Base-by-base conservation (phyloP, 2,888 invertebrate species). In the Dynastes hyllus region DNA sequence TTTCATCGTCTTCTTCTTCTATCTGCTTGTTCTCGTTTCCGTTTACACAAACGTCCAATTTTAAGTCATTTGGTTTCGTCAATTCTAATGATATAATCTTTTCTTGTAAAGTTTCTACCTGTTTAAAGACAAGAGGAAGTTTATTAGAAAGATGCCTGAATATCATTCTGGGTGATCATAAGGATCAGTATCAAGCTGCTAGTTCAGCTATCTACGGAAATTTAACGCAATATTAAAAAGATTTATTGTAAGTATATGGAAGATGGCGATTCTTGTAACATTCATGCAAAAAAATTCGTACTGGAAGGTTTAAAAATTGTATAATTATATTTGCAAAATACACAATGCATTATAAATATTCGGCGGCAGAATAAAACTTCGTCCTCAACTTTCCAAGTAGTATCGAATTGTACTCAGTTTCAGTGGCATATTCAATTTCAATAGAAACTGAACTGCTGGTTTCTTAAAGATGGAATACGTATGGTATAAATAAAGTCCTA, bases 91-190 rank as follows among this genome's bases (percentile, higher is more conserved):
- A 96, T 90, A 97, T 95, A 85, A 97, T 96, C 91, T 96, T 96
- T 90, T 96, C 96, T 90, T 95, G 95, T 82, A 96, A 94, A 81
- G 96, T 96, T 92, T 97, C 96, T 89, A 96, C 96, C 96, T 95
- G 89, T 73, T 73, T 8, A 45, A 45, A 45, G 45, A 45, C 1
- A 9, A 55, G 40, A 73, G 58, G 22, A 63, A 2, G 9, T 9
- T 29, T 13, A 63, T 27, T 29, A 29, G 32, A 27, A 32, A 3
- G 13, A 63, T 32, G 63, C 1, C 4, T 2, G n/a, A 61, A 4
- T 32, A 63, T 8, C 29, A 13, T 32, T 63, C 0, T 63, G 40
- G 37, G 8, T 16, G 55, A 51, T 37, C 37, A 11, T 45, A 58
- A 22, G 11, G 37, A 58, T 61, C 58, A 73, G 58, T 73, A 40